phyloP scores from a whole-genome alignment of 2,888 invertebrate species.

The Agriopis leucophaearia region DNA sequence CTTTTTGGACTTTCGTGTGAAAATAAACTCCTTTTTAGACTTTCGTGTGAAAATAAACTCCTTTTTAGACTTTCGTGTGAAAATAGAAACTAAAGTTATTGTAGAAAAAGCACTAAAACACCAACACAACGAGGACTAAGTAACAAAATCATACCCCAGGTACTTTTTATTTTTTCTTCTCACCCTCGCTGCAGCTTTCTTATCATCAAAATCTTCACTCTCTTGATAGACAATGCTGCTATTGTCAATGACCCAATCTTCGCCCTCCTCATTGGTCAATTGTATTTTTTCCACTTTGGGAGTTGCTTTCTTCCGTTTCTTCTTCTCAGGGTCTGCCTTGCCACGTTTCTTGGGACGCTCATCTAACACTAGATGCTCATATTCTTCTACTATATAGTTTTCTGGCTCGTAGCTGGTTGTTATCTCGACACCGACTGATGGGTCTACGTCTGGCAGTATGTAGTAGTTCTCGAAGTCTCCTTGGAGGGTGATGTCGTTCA shows the following conservation, averaged over 20 bases:
- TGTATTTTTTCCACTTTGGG: constrained; percentile 51
- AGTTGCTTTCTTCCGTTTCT: constrained; percentile 61
- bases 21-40: no score
- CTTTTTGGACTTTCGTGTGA: no score
- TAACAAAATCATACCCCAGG: constrained; percentile 78
- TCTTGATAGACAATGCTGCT: constrained; percentile 67
- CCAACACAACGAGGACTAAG: constrained; percentile 52
- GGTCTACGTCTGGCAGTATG: constrained; percentile 79
- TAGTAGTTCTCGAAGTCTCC: constrained; percentile 81
- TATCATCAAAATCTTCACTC: constrained; percentile 73
- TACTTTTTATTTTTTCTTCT: constrained; percentile 84
- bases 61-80: no score
- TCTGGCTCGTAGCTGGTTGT: constrained; percentile 80
- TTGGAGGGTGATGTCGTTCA: constrained; percentile 76
- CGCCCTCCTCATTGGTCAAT: constrained; percentile 52
- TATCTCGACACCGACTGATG: constrained; percentile 75
- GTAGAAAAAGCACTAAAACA: constrained; percentile 7
- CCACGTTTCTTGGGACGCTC: constrained; percentile 69
- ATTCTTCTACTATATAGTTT: constrained; percentile 76
- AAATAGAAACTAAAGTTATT: no score
- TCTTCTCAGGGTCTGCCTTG: constrained; percentile 63
- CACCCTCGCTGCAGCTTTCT: constrained; percentile 70
- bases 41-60: no score
- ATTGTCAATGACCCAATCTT: constrained; percentile 76
- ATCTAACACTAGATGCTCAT: constrained; percentile 73